Conservation (phyloP, 1,140 invertebrate genomes). For the Ooceraea biroi region DNA sequence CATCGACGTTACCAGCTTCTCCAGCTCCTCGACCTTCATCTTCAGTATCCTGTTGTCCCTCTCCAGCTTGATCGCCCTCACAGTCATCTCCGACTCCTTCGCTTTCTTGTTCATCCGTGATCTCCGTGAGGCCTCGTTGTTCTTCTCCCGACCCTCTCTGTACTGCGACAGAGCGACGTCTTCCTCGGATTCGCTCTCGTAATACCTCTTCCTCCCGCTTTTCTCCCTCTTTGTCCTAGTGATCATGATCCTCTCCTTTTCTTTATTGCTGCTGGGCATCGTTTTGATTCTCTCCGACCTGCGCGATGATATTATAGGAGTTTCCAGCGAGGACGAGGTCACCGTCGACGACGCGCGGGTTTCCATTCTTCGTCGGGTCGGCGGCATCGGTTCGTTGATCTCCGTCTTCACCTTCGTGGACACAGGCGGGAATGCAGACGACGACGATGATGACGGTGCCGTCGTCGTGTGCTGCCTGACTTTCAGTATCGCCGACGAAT, state of each 20-base stretch:
- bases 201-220: conserved; percentile 38
- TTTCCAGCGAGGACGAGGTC: conserved; percentile 57
- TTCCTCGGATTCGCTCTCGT: conserved; percentile 79
- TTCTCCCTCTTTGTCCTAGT: conserved; percentile 16
- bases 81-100: conserved; percentile 87
- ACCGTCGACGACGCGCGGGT: conserved; percentile 54
- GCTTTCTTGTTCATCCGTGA: conserved; percentile 91
- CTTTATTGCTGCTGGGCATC: not conserved
- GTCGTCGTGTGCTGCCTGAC: conserved; percentile 11
- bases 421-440: not conserved
- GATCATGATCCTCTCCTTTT: conserved; percentile 7
- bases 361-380: conserved; percentile 19
- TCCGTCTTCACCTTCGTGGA: conserved; percentile 41
- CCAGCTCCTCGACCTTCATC: conserved; percentile 85
- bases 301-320: conserved; percentile 40
- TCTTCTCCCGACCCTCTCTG: conserved; percentile 90
- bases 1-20: conserved; percentile 85
- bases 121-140: conserved; percentile 91
- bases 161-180: conserved; percentile 84
- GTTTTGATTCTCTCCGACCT: conserved; percentile 44
- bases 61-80: conserved; percentile 81
- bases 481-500: conserved; percentile 68
- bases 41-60: conserved; percentile 84
- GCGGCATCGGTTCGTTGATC: not conserved
- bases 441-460: not conserved